Evolutionary conservation across 2,113 vertebrate species (phyloP), one percentile per base, ranked within the genome.

Genomic region (Hymenochirus boettgeri): DNA sequence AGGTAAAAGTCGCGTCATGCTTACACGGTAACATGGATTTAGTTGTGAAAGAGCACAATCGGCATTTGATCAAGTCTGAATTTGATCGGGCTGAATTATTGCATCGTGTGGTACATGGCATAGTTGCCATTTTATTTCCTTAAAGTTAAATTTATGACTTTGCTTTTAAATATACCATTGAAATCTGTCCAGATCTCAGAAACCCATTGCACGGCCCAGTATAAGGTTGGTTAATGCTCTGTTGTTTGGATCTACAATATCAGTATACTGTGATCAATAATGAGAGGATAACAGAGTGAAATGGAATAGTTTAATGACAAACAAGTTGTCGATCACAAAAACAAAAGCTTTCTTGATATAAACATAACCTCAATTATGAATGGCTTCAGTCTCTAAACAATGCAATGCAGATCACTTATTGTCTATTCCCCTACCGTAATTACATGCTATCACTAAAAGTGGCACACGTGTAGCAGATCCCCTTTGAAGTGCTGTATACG

Each of bases 391-490:
- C 64, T 35, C 59, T 52, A 51, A 60, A 60, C 56, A 67, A 60
- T 60, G 47, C 51, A 53, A 53, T 35, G 51, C 60, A 48, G 42
- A 67, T 60, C 59, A 60, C 65, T 52, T 67, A 60, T 67, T 67
- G 56, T 57, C 65, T 67, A 59, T 58, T 58, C 64, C 47, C 31
- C 47, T 37, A 59, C 56, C 65, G 4, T 67, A 67, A 59, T 67
- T 50, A 47, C 47, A 67, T 24, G 56, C 42, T 60, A 39, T 24
- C 29, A 52, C 46, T 33, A 37, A 56, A 52, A 42, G 47, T 67
- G 65, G 65, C 47, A 52, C 24, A 26, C 47, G 35, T 23, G 51
- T 59, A 48, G 48, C 65, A 60, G 47, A 53, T 42, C 59, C 60
- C 60, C 59, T 60, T 60, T 24, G 22, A 23, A 42, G 57, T 22